Evolutionary conservation across 2,797 vertebrate species (phyloP).

Genomic region (Odontamblyopus rebecca): DNA sequence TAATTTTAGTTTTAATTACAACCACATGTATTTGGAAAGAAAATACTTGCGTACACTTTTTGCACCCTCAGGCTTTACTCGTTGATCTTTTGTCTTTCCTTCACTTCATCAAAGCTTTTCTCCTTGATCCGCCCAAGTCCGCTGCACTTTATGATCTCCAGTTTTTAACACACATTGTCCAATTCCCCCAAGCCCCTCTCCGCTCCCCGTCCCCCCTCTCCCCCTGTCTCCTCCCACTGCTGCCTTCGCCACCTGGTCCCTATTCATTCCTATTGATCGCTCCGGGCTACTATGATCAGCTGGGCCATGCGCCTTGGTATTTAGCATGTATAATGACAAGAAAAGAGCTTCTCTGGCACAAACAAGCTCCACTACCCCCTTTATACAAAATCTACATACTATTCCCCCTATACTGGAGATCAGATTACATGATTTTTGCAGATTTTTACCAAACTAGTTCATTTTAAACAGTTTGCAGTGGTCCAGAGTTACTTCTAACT

Average conservation of each 20-base stretch:
- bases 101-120: slow-evolving; percentile 55
- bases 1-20: too few species aligned
- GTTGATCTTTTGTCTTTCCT: slow-evolving; percentile 53
- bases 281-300: slow-evolving; percentile 71
- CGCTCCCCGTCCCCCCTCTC: slow-evolving; percentile 61
- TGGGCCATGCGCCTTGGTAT: slow-evolving; percentile 61
- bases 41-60: too few species aligned
- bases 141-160: slow-evolving; percentile 54
- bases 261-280: slow-evolving; percentile 70
- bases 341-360: slow-evolving; percentile 57
- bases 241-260: slow-evolving; percentile 72
- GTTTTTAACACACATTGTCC: slow-evolving; percentile 44
- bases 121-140: slow-evolving; percentile 20
- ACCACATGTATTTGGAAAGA: too few species aligned
- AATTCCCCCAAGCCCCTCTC: slow-evolving; percentile 39
- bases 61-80: not conserved
- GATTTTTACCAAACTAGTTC: too few species aligned
- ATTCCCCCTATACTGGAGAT: slow-evolving; percentile 58
- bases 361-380: slow-evolving; percentile 50
- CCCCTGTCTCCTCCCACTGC: slow-evolving; percentile 54
- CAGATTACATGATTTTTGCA: too few species aligned
- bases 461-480: too few species aligned
- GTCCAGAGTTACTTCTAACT: too few species aligned
- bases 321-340: slow-evolving; percentile 70
- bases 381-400: slow-evolving; percentile 54